Evolutionary conservation across 1,140 invertebrate genomes (phyloP).

Genomic region (Magallana ariakensis): DNA sequence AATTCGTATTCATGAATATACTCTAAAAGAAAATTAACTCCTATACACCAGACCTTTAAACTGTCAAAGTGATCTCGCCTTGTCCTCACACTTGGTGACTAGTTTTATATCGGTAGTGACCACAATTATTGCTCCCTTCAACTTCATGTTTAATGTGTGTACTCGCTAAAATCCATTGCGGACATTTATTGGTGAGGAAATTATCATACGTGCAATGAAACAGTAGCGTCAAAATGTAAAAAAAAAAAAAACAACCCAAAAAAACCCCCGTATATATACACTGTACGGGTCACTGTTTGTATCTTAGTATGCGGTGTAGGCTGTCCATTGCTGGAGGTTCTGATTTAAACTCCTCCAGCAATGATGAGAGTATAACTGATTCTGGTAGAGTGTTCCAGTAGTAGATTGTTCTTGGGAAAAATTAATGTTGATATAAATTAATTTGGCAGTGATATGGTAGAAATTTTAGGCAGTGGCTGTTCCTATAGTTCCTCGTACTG

Average conservation of each 20-base stretch:
- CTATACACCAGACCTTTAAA: no score
- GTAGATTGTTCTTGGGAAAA: not conserved
- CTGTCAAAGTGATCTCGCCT: no score
- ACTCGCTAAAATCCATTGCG: no score
- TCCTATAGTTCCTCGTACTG: not conserved
- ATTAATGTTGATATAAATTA: not conserved
- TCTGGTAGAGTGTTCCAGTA: conserved; percentile 9
- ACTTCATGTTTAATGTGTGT: no score
- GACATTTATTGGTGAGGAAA: no score
- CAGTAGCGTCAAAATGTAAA: not conserved
- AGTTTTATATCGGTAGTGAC: no score
- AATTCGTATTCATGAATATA: no score
- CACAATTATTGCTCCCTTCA: no score
- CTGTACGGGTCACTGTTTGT: not conserved
- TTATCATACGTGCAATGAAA: not conserved
- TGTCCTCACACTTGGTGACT: no score
- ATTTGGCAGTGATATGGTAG: not conserved
- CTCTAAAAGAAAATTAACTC: no score
- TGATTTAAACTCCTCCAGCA: conserved; percentile 1
- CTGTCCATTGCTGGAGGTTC: not conserved
- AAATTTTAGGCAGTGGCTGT: not conserved
- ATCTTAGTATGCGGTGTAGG: not conserved
- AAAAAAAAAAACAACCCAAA: no score
- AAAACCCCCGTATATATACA: no score
- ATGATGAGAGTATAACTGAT: not conserved